phyloP scores from a whole-genome alignment of 1,140 invertebrate species.

The Pentalonia nigronervosa region DNA sequence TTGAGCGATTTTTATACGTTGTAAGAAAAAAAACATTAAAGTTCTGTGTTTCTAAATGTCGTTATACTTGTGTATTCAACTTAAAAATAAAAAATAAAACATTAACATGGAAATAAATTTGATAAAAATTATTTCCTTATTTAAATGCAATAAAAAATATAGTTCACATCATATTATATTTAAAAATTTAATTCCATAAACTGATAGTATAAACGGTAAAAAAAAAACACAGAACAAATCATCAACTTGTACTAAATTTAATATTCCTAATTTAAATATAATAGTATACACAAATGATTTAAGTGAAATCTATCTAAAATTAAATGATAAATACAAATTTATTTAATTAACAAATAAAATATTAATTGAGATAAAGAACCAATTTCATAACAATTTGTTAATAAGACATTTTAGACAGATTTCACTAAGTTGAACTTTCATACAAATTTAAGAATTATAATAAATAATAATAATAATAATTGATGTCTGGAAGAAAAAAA shows the following conservation, averaged over 20 bases:
- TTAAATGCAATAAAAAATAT: conserved; percentile 46
- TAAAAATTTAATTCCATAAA: conserved; percentile 29
- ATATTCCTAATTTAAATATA: conserved; percentile 45
- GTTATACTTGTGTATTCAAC: conserved; percentile 28
- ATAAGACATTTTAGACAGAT: conserved; percentile 11
- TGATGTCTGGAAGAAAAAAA: not conserved
- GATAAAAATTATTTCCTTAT: conserved; percentile 19
- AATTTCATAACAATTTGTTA: not conserved
- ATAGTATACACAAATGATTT: conserved; percentile 54
- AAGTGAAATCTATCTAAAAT: conserved; percentile 42
- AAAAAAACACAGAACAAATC: not conserved
- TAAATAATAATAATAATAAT: not conserved
- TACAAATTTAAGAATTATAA: conserved; percentile 10
- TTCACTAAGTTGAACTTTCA: conserved; percentile 15
- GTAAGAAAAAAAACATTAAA: not conserved
- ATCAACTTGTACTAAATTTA: conserved; percentile 44
- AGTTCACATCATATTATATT: not conserved
- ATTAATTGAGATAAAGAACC: not conserved
- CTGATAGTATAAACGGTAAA: not conserved
- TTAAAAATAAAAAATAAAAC: conserved; percentile 21
- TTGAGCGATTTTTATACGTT: conserved; percentile 15
- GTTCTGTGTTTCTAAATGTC: not conserved
- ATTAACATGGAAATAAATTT: conserved; percentile 28
- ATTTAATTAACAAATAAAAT: conserved; percentile 12
- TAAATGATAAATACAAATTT: not conserved